Conservation (phyloP, 1,140 invertebrate genomes). For the Dendroctonus valens region DNA sequence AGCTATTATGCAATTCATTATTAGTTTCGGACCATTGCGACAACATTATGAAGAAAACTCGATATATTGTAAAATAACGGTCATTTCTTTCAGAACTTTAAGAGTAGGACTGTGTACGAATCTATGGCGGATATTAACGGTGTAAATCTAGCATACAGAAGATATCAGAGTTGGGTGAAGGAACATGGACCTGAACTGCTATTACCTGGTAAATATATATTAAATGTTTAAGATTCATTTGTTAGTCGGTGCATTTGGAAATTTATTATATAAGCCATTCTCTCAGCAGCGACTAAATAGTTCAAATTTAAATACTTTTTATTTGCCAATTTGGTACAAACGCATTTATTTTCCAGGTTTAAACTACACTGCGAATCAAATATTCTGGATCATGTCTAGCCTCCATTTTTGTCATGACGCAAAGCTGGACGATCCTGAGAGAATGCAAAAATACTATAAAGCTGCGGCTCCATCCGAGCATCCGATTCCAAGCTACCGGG, state of each 20-base stretch:
- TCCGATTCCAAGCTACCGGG: not conserved
- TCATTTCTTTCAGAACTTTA: no score
- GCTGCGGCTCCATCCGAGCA: not conserved
- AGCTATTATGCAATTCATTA: no score
- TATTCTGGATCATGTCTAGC: not conserved
- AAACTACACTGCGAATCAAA: not conserved
- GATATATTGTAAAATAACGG: no score
- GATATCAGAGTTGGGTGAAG: conserved; percentile 70
- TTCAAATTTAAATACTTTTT: no score
- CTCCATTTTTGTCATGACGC: not conserved
- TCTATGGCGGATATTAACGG: conserved; percentile 77
- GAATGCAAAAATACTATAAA: not conserved
- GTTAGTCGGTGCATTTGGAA: no score
- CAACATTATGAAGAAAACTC: no score
- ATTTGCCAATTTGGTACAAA: not conserved
- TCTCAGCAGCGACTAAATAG: no score
- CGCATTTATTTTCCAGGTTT: not conserved
- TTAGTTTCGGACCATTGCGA: no score
- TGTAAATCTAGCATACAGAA: conserved; percentile 82
- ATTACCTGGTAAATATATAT: conserved; percentile 43
- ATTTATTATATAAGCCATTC: no score
- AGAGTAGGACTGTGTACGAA: no score
- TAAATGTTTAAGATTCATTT: not conserved
- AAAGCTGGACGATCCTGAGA: not conserved
- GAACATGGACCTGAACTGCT: conserved; percentile 60